Conservation (phyloP, 1,140 invertebrate species). For the Procambarus clarkii region DNA sequence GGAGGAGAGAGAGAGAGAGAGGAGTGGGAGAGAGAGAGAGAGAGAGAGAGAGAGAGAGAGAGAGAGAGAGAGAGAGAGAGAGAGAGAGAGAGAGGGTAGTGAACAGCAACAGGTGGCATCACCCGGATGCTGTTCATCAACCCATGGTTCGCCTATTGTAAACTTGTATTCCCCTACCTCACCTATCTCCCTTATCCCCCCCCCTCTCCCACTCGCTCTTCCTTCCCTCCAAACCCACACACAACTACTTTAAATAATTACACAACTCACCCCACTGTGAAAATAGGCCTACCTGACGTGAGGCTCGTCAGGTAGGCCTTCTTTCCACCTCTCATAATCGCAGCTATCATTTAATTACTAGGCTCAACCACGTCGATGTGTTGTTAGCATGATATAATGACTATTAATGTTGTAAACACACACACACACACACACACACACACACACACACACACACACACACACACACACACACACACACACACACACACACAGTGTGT, state of each 20-base stretch:
- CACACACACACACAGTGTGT: conserved; percentile 10
- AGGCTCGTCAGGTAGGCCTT: not conserved
- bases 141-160: not conserved
- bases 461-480: not conserved
- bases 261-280: too few relatives aligned
- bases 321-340: not conserved
- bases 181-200: not conserved
- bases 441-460: too few relatives aligned
- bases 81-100: not conserved
- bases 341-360: not conserved
- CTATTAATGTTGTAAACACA: too few relatives aligned
- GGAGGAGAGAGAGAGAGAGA: not conserved
- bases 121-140: not conserved
- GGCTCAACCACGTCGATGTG: not conserved
- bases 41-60: not conserved
- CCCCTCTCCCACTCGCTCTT: not conserved
- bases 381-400: not conserved
- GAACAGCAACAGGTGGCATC: not conserved
- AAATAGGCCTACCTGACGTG: not conserved
- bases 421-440: too few relatives aligned
- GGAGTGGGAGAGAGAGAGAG: not conserved
- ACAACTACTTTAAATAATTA: not conserved
- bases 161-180: not conserved
- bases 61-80: too few relatives aligned
- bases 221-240: too few relatives aligned